phyloP scores from a whole-genome alignment of 2,797 vertebrate genomes.

The Cuculus canorus region DNA sequence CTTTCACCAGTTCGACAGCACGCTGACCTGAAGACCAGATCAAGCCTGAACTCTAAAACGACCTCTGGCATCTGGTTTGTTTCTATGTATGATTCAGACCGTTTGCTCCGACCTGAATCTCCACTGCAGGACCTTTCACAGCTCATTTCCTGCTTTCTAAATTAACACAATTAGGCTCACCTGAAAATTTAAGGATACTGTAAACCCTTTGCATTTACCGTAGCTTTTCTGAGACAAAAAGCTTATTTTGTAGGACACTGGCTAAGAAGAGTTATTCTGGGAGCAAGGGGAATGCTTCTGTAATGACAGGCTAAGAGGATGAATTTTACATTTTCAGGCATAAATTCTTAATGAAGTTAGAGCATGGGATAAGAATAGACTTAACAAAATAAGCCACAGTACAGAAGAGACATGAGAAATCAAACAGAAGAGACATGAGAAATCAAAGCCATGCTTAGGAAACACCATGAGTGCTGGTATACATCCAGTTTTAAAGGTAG shows the following conservation, averaged over 20 bases:
- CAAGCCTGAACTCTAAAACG: background rate
- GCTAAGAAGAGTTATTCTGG: constrained; percentile 61
- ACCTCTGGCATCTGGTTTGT: background rate
- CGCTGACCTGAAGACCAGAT: background rate
- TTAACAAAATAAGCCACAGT: constrained; percentile 52
- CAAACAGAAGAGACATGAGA: constrained; percentile 53
- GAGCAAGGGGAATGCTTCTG: constrained; percentile 55
- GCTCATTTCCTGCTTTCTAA: background rate
- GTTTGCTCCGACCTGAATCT: background rate
- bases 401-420: constrained; percentile 55
- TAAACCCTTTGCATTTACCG: constrained; percentile 1
- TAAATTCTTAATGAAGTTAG: constrained; percentile 72
- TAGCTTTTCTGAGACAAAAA: constrained; percentile 23
- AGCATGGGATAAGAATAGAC: constrained; percentile 68
- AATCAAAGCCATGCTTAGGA: constrained; percentile 42
- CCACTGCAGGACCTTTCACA: background rate
- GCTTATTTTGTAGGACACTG: constrained; percentile 39
- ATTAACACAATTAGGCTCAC: background rate
- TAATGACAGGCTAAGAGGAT: constrained; percentile 56
- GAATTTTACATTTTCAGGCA: constrained; percentile 69
- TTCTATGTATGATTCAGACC: background rate
- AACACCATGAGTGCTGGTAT: background rate
- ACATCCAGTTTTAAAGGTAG: background rate
- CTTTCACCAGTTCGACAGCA: background rate
- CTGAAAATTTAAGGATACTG: background rate